phyloP scores from a whole-genome alignment of 2,888 invertebrate genomes.

The Cartodere bifasciata region DNA sequence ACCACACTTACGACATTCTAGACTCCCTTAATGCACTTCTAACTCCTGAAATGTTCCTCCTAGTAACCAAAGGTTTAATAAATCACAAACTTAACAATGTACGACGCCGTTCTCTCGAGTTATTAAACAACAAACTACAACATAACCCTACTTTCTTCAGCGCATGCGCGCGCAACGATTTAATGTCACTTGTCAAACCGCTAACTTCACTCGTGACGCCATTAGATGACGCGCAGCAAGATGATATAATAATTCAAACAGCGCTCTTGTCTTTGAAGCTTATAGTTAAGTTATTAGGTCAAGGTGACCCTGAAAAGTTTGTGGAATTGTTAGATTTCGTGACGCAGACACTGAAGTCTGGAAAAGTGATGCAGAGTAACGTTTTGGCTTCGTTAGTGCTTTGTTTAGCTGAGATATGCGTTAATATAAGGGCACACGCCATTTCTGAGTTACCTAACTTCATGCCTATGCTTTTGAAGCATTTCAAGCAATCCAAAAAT shows the following conservation, averaged over 20 bases:
- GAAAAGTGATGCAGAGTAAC: conserved; percentile 41
- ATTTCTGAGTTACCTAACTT: conserved; percentile 63
- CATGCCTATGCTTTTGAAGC: conserved; percentile 60
- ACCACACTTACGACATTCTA: conserved; percentile 65
- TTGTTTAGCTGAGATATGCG: conserved; percentile 68
- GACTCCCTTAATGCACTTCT: conserved; percentile 71
- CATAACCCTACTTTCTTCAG: conserved; percentile 48
- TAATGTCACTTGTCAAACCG: conserved; percentile 48
- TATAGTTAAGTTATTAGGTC: conserved; percentile 60
- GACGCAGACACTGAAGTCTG: conserved; percentile 45
- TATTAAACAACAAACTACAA: conserved; percentile 71
- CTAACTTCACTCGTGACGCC: conserved; percentile 47
- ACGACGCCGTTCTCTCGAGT: conserved; percentile 69
- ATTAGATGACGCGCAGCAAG: conserved; percentile 33
- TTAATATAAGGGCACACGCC: conserved; percentile 61
- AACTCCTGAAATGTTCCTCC: conserved; percentile 66
- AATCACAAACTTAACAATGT: conserved; percentile 59
- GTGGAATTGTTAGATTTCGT: conserved; percentile 54
- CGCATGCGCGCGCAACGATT: conserved; percentile 32
- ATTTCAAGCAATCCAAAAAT: conserved; percentile 48
- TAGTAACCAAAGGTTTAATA: conserved; percentile 61
- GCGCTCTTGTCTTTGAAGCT: conserved; percentile 73
- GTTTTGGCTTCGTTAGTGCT: conserved; percentile 62
- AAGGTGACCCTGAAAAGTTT: conserved; percentile 55
- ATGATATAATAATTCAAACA: conserved; percentile 62